Evolutionary conservation across 2,113 vertebrate species (phyloP), one percentile per base, ranked within the genome.

Genomic region (Acinonyx jubatus): DNA sequence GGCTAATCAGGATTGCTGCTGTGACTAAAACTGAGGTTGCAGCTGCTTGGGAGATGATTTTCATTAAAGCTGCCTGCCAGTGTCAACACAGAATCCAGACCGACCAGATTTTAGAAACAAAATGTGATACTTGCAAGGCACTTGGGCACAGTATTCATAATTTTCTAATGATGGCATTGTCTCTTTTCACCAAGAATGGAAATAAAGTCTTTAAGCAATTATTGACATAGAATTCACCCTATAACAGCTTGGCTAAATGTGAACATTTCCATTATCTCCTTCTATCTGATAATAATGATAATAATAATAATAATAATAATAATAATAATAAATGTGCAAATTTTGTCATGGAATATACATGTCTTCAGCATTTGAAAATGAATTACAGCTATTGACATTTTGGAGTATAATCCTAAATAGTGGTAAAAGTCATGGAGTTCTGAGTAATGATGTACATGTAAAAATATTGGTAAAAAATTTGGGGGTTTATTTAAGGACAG

Each of bases 1-100:
- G 92, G 87, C 97, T 97, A 68, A 94, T 97, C 94, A 73, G 93
- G 86, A 97, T 91, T 55, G 61, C 89, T 69, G 97, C 98, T 89
- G 97, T 19, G 98, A 86, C 91, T 38, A 76, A 83, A 96, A 87
- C 96, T 95, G 78, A 97, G 96, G 96, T 66, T 31, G 79, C 96
- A 79, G 98, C 98, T 71, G 87, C n/a, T 5, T 31, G 90, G 94
- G 83, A 95, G 97, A 85, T 36, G 97, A 94, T 91, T 94, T 97
- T 86, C 97, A 97, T 97, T 92, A 96, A 92, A 97, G 45, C 52
- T 94, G 68, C 84, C 91, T 98, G 97, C 96, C 85, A 14, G 2
- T 1, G 89, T 94, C 91, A 73, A 38, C 45, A 87, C 38, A 93
- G 88, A 97, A 88, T n/a, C 66, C 93, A 86, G 84, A 16, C 69